phyloP scores from a whole-genome alignment of 2,888 invertebrate species.

The Galerucella nymphaeae region DNA sequence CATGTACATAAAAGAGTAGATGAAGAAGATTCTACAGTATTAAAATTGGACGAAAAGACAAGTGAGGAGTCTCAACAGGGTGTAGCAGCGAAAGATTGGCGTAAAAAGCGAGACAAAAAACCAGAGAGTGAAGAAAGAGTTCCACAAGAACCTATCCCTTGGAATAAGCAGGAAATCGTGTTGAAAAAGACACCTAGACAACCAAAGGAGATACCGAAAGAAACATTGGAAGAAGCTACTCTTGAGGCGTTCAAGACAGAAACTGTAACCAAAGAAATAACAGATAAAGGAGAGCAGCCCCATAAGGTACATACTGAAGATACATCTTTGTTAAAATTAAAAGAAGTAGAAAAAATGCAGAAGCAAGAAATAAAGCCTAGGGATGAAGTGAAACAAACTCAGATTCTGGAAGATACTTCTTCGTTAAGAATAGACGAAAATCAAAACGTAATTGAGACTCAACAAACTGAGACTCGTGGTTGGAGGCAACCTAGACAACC shows the following conservation, averaged over 20 bases:
- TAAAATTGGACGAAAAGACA: constrained; percentile 46
- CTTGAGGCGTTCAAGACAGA: constrained; percentile 65
- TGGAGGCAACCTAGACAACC: constrained; percentile 62
- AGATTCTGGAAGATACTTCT: constrained; percentile 38
- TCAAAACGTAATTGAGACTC: constrained; percentile 38
- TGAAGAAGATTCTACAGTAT: constrained; percentile 46
- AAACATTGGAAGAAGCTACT: constrained; percentile 65
- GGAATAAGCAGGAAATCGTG: constrained; percentile 73
- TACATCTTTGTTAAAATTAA: constrained; percentile 43
- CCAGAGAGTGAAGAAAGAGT: constrained; percentile 23
- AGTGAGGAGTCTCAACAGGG: constrained; percentile 41
- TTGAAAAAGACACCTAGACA: constrained; percentile 65
- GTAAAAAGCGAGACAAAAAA: constrained; percentile 17
- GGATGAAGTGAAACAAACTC: constrained; percentile 53
- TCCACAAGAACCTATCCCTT: constrained; percentile 59
- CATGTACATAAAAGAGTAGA: constrained; percentile 45
- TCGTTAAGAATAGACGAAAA: constrained; percentile 40
- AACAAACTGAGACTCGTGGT: constrained; percentile 66
- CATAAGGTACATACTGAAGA: constrained; percentile 36
- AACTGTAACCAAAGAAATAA: constrained; percentile 54
- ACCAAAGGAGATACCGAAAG: constrained; percentile 62
- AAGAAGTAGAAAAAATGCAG: constrained; percentile 48
- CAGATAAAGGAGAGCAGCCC: constrained; percentile 46
- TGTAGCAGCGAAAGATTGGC: constrained; percentile 39
- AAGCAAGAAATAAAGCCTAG: constrained; percentile 56